Conservation (phyloP, 2,797 vertebrate genomes). For the Lacerta viridis region DNA sequence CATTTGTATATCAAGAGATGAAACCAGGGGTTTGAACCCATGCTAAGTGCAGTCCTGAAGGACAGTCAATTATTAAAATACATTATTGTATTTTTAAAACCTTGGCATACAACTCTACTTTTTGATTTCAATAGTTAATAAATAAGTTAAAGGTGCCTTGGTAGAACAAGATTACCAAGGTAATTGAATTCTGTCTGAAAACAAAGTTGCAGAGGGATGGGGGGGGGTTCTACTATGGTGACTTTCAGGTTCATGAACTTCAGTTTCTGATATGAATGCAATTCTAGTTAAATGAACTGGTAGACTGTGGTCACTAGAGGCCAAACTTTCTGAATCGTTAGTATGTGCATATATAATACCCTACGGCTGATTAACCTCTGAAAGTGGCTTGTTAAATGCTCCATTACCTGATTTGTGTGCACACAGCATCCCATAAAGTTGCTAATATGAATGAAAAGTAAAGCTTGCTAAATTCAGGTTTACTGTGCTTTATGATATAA, state of each 20-base stretch:
- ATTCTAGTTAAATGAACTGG: conserved; percentile 18
- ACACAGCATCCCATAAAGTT: conserved; percentile 4
- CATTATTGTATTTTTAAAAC: conserved; percentile 37
- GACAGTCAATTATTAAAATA: not conserved
- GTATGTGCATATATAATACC: conserved; percentile 30
- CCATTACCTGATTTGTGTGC: conserved; percentile 7
- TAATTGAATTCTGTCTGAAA: conserved; percentile 68
- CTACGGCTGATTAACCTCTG: conserved; percentile 14
- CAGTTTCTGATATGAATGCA: conserved; percentile 58
- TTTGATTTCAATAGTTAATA: conserved; percentile 64
- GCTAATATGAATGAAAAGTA: conserved; percentile 24
- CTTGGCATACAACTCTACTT: conserved; percentile 39
- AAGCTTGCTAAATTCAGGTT: not conserved
- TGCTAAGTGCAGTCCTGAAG: conserved; percentile 11
- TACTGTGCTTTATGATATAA: not conserved
- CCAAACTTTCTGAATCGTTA: conserved; percentile 27
- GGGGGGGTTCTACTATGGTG: conserved; percentile 27
- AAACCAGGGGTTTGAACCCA: conserved; percentile 34
- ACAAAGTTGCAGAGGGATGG: conserved; percentile 57
- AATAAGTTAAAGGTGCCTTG: conserved; percentile 66
- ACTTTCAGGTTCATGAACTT: conserved; percentile 49
- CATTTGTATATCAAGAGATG: conserved; percentile 42
- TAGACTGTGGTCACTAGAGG: conserved; percentile 32
- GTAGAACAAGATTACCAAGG: conserved; percentile 70
- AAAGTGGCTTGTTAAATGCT: not conserved